These are phyloP conservation scores for honey bee (Apis mellifera) DNA, from an alignment of 1,140 invertebrate species.

Conservation along the genomic window DNA sequence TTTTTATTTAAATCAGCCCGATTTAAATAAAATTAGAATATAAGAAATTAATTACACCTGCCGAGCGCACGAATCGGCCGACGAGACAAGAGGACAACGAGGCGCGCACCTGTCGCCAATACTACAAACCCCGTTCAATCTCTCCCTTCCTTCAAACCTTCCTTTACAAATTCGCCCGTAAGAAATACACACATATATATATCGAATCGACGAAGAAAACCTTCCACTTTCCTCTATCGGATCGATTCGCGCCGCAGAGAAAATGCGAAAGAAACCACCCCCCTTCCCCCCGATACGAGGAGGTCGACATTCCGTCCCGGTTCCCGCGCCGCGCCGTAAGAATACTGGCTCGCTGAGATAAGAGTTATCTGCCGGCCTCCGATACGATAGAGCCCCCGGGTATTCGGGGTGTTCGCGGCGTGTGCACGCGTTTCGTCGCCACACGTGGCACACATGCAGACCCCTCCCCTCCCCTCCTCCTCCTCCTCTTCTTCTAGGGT, in stretches of 20 bases:
- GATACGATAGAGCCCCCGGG: conserved; percentile 76
- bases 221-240: no score
- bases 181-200: no score
- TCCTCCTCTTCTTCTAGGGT: conserved; percentile 73
- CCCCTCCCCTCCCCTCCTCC: conserved; percentile 60
- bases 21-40: no score
- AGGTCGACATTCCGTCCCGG: conserved; percentile 44
- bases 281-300: conserved; percentile 25
- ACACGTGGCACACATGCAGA: conserved; percentile 13
- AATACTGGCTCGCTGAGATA: conserved; percentile 77
- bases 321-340: conserved; percentile 63
- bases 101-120: no score
- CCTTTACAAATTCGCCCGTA: no score
- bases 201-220: no score
- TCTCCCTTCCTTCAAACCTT: no score
- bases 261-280: neutral
- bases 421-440: conserved; percentile 16
- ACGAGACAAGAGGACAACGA: no score
- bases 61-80: no score
- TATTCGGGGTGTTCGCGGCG: conserved; percentile 13
- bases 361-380: conserved; percentile 76
- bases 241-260: neutral
- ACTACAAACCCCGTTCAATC: no score
- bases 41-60: no score
- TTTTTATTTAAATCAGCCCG: no score